A percentile compares a stretch with the other conserved stretches of the same genome.
Conservation (phyloP, 2,113 vertebrate species). For the Lucifuga dentata region DNA sequence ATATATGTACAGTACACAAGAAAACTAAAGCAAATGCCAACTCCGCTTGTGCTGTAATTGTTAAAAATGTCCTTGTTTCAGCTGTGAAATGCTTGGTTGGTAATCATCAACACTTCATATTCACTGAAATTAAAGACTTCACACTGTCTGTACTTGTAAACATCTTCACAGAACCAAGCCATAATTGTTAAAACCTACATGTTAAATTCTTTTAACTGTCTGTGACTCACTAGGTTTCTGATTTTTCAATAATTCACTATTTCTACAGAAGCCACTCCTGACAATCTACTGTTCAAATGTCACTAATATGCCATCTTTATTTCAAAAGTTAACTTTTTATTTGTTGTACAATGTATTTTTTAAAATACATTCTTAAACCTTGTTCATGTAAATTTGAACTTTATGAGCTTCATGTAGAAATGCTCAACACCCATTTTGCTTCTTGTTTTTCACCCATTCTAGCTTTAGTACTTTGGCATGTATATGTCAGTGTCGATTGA, state of each 20-base stretch:
- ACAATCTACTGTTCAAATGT: no score
- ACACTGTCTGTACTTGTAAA: conserved; percentile 50
- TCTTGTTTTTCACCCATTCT: background rate
- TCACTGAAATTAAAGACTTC: conserved; percentile 52
- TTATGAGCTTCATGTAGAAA: no score
- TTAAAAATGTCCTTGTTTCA: conserved; percentile 22
- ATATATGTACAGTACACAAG: conserved; percentile 4
- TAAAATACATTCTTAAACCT: background rate
- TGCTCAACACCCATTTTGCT: no score
- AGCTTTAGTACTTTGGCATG: background rate
- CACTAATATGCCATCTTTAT: no score
- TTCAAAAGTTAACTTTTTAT: background rate
- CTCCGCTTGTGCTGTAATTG: conserved; percentile 23
- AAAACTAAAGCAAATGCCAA: conserved; percentile 3
- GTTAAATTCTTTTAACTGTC: background rate
- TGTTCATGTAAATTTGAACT: no score
- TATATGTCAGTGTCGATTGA: background rate
- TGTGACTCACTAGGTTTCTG: background rate
- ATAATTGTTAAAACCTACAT: conserved; percentile 23
- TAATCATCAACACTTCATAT: conserved; percentile 47
- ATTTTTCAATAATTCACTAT: background rate
- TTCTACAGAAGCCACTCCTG: background rate
- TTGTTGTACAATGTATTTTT: no score
- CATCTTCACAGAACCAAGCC: conserved; percentile 39
- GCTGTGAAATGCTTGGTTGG: conserved; percentile 39